A percentile compares a stretch with the other conserved stretches of the same genome.
Evolutionary conservation across 2,797 vertebrate genomes (phyloP).

Genomic region (Danionella dracula): DNA sequence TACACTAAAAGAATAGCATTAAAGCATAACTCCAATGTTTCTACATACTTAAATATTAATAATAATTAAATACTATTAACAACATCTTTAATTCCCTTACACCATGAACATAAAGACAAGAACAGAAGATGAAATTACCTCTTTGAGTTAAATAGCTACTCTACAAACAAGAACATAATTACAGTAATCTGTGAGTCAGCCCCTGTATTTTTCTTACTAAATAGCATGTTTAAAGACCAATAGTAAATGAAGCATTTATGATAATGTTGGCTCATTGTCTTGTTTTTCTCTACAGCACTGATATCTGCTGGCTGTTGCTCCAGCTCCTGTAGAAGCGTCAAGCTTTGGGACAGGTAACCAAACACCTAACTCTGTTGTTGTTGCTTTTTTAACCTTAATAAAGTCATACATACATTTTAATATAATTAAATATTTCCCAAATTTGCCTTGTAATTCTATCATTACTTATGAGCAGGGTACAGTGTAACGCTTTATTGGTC

Average conservation of each 20-base stretch:
- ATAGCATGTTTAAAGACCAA: not conserved
- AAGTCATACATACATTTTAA: no score
- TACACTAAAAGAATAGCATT: no score
- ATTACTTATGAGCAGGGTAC: no score
- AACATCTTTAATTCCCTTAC: no score
- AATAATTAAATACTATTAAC: no score
- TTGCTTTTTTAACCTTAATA: no score
- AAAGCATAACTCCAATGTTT: no score
- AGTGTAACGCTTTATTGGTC: no score
- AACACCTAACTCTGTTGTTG: no score
- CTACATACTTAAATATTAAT: no score
- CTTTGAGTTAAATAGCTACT: constrained; percentile 3
- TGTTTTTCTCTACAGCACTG: constrained; percentile 42
- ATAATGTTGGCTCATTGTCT: not conserved
- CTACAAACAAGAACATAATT: constrained; percentile 24
- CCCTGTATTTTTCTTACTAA: not conserved
- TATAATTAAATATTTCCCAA: no score
- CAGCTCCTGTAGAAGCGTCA: constrained; percentile 53
- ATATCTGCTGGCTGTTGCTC: constrained; percentile 55
- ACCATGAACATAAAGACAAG: not conserved
- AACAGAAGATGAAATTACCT: not conserved
- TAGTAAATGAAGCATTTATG: not conserved
- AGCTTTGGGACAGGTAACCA: constrained; percentile 58
- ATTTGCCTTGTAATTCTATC: no score
- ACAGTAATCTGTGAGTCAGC: not conserved